A percentile compares a stretch with the other conserved stretches of the same genome.
phyloP scores from a whole-genome alignment of 1,140 invertebrate species.

The Lepidurus couesii region DNA sequence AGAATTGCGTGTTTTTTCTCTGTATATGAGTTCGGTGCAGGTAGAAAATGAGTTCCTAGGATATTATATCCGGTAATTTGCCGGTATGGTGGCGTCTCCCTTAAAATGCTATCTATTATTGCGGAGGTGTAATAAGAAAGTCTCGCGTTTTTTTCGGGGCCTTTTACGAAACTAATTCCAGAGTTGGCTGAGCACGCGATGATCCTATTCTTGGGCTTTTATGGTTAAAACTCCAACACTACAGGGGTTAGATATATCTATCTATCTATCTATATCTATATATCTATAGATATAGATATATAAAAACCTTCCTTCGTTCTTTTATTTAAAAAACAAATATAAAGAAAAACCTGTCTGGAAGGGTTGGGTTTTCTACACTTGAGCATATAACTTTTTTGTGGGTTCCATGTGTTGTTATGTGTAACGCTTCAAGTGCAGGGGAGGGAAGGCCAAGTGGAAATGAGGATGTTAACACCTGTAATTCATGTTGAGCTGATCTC shows the following conservation, averaged over 20 bases:
- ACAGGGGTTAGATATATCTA: neutral
- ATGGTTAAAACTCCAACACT: neutral
- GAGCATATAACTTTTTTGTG: neutral
- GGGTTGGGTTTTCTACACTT: neutral
- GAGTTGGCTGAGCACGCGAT: conserved; percentile 5
- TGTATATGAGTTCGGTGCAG: neutral
- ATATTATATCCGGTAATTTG: conserved; percentile 22
- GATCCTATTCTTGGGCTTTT: conserved; percentile 5
- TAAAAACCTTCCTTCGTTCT: neutral
- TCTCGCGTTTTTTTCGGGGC: neutral
- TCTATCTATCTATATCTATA: neutral
- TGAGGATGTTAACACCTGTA: conserved; percentile 19
- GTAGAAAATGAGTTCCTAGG: neutral
- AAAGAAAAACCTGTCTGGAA: neutral
- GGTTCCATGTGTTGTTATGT: neutral
- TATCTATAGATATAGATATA: too few relatives aligned
- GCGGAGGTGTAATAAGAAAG: neutral
- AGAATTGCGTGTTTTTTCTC: neutral
- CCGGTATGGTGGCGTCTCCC: neutral
- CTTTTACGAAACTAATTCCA: conserved; percentile 9
- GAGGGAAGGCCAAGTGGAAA: conserved; percentile 17
- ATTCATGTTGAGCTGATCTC: conserved; percentile 11
- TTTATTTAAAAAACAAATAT: neutral
- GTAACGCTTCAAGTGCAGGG: conserved; percentile 12
- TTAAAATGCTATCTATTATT: neutral